Evolutionary conservation across 2,888 invertebrate genomes (phyloP).

Genomic region (Ornithoptera alexandrae): DNA sequence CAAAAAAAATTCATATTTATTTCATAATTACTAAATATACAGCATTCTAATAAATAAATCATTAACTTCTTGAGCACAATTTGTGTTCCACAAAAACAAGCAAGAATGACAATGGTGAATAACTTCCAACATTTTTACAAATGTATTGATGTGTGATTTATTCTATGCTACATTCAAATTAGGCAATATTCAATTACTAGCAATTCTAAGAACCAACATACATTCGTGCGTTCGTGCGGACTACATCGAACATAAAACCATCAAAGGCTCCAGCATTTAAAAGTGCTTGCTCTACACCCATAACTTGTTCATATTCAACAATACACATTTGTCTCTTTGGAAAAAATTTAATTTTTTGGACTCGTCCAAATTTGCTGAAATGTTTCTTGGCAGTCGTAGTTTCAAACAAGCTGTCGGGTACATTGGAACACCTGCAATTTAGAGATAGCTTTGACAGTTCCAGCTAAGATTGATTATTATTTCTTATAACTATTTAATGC

Average conservation of each 20-base stretch:
- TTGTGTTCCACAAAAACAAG: too few species aligned
- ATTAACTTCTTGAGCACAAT: too few species aligned
- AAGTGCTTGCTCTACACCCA: slow-evolving; percentile 80
- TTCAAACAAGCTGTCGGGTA: slow-evolving; percentile 83
- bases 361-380: slow-evolving; percentile 86
- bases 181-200: too few species aligned
- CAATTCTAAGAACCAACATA: slow-evolving; percentile 42
- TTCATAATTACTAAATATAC: too few species aligned
- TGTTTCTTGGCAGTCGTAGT: slow-evolving; percentile 81
- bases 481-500: neutral
- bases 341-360: slow-evolving; percentile 82
- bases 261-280: slow-evolving; percentile 81
- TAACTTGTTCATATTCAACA: slow-evolving; percentile 83
- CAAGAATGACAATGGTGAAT: too few species aligned
- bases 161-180: too few species aligned
- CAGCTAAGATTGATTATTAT: neutral
- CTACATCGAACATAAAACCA: slow-evolving; percentile 81
- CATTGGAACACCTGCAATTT: slow-evolving; percentile 79
- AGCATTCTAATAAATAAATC: too few species aligned
- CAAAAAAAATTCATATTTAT: too few species aligned
- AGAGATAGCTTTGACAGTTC: neutral
- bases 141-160: too few species aligned
- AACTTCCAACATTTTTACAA: too few species aligned
- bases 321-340: slow-evolving; percentile 83
- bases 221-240: slow-evolving; percentile 74